Evolutionary conservation across 2,888 invertebrate species (phyloP).

Genomic region (Monopis laevigella): DNA sequence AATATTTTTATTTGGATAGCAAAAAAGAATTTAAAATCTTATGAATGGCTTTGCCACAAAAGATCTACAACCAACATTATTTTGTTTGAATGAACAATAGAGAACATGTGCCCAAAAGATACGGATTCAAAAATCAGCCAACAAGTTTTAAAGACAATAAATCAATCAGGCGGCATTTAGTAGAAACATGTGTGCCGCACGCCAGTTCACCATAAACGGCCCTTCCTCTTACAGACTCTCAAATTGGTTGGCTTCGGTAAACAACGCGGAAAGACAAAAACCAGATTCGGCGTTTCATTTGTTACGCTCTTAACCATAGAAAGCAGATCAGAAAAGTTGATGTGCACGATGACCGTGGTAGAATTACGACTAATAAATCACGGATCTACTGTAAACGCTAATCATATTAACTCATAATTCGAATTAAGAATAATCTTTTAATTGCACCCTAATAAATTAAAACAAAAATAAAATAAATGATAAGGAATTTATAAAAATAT

Average conservation of each 20-base stretch:
- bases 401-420: no score
- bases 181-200: not conserved
- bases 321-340: no score
- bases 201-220: not conserved
- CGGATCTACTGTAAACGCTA: no score
- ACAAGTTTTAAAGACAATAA: not conserved
- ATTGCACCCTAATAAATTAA: no score
- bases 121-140: conserved; percentile 1
- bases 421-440: no score
- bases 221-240: not conserved
- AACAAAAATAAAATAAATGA: no score
- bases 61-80: no score
- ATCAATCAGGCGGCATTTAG: conserved; percentile 4
- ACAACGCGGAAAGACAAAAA: not conserved
- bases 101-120: conserved; percentile 2
- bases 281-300: conserved; percentile 1
- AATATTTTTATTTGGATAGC: not conserved
- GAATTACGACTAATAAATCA: no score
- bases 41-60: no score
- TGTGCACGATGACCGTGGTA: no score
- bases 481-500: no score
- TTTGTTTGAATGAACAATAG: conserved; percentile 5
- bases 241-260: not conserved
- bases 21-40: not conserved
- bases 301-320: no score